Percentiles rank a stretch among this genome's conserved stretches.
phyloP scores from a whole-genome alignment of 2,797 vertebrate genomes.

The Serranus cabrilla region DNA sequence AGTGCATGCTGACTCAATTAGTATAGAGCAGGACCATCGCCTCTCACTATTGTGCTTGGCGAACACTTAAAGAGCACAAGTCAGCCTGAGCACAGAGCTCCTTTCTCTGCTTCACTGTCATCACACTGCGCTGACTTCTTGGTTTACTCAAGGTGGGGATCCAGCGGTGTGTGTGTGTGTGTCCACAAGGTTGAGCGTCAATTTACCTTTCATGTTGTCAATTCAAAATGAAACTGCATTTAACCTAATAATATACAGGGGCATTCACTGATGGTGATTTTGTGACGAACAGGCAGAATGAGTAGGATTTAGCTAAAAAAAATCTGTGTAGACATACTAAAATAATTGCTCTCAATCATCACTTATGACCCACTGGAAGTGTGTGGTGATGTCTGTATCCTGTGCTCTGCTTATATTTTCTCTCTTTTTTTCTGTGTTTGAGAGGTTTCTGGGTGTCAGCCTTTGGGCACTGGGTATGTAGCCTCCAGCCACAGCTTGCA shows the following conservation, averaged over 20 bases:
- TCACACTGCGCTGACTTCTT: slow-evolving; percentile 70
- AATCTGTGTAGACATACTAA: too few relatives aligned
- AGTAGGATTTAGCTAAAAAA: too few relatives aligned
- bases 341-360: too few relatives aligned
- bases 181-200: slow-evolving; percentile 32
- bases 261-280: not conserved
- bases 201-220: slow-evolving; percentile 21
- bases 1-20: slow-evolving; percentile 84
- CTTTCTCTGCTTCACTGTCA: slow-evolving; percentile 75
- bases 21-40: slow-evolving; percentile 71
- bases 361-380: too few relatives aligned
- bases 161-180: slow-evolving; percentile 26
- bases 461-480: too few relatives aligned
- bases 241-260: not conserved
- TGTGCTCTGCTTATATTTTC: too few relatives aligned
- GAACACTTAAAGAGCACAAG: slow-evolving; percentile 70
- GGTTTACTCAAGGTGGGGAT: slow-evolving; percentile 80
- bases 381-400: too few relatives aligned
- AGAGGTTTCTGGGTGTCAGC: too few relatives aligned
- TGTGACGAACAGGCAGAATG: not conserved
- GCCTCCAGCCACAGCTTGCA: too few relatives aligned
- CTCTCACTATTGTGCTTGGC: slow-evolving; percentile 83
- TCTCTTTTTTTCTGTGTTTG: too few relatives aligned
- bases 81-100: slow-evolving; percentile 80
- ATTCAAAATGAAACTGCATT: slow-evolving; percentile 26